A percentile compares a stretch with the other conserved stretches of the same genome.
Evolutionary conservation across 2,797 vertebrate species (phyloP).

Genomic region (Thripadectes ignobilis): DNA sequence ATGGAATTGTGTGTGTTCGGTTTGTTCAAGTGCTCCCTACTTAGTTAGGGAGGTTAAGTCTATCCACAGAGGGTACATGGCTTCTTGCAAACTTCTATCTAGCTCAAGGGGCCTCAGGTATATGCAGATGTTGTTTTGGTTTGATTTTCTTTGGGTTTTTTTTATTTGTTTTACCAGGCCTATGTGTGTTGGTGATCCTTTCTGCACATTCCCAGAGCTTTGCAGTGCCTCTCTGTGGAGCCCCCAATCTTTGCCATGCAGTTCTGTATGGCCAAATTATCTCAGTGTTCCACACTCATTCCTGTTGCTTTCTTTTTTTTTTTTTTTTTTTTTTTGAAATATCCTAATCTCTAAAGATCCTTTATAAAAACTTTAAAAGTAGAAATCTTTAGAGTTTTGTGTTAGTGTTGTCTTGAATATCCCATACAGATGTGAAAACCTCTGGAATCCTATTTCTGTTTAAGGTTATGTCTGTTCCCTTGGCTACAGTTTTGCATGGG

Average conservation of each 20-base stretch:
- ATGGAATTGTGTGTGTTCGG: not conserved
- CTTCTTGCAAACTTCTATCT: not conserved
- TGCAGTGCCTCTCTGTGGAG: not conserved
- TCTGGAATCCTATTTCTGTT: not conserved
- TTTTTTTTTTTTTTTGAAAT: not conserved
- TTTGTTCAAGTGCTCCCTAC: not conserved
- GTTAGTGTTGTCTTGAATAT: not conserved
- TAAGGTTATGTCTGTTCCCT: not conserved
- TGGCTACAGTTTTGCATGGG: not conserved
- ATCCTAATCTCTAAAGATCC: not conserved
- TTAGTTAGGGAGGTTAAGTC: not conserved
- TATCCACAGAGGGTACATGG: not conserved
- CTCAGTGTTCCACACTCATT: not conserved
- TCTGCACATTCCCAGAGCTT: not conserved
- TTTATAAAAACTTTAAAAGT: not conserved
- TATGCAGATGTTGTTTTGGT: not conserved
- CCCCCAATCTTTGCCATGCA: not conserved
- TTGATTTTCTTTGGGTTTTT: accelerated
- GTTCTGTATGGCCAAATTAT: not conserved
- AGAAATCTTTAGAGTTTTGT: not conserved
- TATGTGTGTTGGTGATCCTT: not conserved
- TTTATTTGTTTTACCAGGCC: not conserved
- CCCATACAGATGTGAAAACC: not conserved
- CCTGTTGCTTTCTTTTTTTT: not conserved
- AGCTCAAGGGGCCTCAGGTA: not conserved